phyloP scores from a whole-genome alignment of 2,113 vertebrate species.

The Pollimyrus isidori region DNA sequence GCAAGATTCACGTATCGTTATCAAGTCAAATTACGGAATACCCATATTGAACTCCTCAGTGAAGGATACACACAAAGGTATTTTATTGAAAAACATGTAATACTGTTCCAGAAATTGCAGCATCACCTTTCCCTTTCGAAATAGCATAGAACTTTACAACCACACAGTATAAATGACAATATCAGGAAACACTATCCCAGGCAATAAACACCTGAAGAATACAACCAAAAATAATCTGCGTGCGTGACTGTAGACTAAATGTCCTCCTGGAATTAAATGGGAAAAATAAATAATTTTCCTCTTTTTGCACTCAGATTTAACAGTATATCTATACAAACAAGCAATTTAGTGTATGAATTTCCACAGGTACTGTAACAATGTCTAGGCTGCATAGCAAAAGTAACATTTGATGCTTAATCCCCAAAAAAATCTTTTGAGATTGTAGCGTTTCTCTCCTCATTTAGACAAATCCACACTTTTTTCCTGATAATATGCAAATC shows the following conservation, averaged over 20 bases:
- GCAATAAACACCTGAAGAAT: background rate
- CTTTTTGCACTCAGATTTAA: background rate
- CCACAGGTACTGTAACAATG: background rate
- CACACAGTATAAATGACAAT: background rate
- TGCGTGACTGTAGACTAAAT: background rate
- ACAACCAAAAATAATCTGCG: background rate
- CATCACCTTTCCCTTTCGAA: background rate
- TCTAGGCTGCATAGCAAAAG: background rate
- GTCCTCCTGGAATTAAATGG: background rate
- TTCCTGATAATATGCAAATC: background rate
- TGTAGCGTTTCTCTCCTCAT: background rate
- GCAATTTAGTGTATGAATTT: background rate
- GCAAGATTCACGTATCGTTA: background rate
- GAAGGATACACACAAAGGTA: background rate
- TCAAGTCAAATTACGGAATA: background rate
- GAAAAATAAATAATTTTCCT: background rate
- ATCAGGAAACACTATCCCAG: background rate
- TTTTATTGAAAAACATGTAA: conserved; percentile 6
- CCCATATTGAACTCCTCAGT: background rate
- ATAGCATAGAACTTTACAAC: background rate
- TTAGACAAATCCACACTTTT: background rate
- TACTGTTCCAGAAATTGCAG: conserved; percentile 15
- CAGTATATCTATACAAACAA: background rate
- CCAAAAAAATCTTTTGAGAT: background rate
- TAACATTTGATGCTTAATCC: background rate